These are phyloP conservation scores for Paedocypris sp. DNA, from an alignment of 2,113 vertebrate genomes.

Conservation along the genomic window DNA sequence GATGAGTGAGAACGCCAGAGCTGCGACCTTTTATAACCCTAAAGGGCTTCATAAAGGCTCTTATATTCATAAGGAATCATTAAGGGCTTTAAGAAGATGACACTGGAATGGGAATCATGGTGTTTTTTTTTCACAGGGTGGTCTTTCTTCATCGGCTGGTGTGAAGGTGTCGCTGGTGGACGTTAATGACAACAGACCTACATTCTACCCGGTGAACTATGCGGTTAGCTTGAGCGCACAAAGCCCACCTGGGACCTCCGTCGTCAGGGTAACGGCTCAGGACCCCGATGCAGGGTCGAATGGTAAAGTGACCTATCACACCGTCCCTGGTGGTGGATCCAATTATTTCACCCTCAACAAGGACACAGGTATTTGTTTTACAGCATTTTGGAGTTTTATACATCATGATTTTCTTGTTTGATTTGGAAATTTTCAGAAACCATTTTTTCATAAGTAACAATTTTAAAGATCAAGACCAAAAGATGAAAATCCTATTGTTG, in stretches of 20 bases:
- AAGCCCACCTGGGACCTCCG: constrained; percentile 79
- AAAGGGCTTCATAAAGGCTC: neutral
- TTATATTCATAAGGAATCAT: neutral
- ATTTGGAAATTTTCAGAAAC: too few relatives aligned
- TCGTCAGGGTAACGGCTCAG: constrained; percentile 78
- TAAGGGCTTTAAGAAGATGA: neutral
- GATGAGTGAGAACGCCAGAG: constrained; percentile 27
- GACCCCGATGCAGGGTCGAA: constrained; percentile 84
- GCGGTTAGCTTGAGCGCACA: constrained; percentile 84
- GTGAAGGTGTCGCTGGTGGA: constrained; percentile 82
- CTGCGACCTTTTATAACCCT: neutral
- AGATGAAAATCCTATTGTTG: too few relatives aligned
- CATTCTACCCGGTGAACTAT: constrained; percentile 84
- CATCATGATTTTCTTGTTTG: too few relatives aligned
- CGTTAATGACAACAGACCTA: constrained; percentile 83
- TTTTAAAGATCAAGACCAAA: too few relatives aligned
- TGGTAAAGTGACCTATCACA: constrained; percentile 76
- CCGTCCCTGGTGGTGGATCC: constrained; percentile 69
- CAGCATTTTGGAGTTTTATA: too few relatives aligned
- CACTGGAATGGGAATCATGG: too few relatives aligned
- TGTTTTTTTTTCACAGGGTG: constrained; percentile 61
- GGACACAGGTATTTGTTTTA: constrained; percentile 69
- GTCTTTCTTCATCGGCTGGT: constrained; percentile 73
- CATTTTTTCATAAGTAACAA: too few relatives aligned
- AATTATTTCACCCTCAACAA: constrained; percentile 83